Base-by-base conservation (phyloP, 1,140 invertebrate species). In the Heliconius eleuchia region DNA sequence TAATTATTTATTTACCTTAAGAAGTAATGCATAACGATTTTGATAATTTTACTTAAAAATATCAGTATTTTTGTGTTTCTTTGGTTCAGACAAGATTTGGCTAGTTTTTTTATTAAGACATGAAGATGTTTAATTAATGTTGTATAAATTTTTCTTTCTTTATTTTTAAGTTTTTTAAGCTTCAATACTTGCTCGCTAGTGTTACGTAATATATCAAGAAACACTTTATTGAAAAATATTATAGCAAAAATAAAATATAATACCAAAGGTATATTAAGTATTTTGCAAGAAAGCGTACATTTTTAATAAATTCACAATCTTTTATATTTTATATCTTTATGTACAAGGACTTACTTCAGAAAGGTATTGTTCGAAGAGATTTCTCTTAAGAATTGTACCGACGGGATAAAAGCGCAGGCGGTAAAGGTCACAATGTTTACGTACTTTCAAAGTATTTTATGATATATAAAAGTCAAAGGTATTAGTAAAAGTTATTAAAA, bases 291-390 rank as follows among this genome's bases (percentile, higher is more conserved):
- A 30, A 52, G 18, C 27, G 66, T 52, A 77, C 42, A 77, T 71
- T 77, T 77, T 77, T 77, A 66, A 77, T 77, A 77, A 77, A 77
- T 77, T 72, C 71, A 50, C 76, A 23, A 70, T 57, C 76, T 77
- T 77, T 77, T 77, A 55, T 57, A 77, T 77, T 77, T 77, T 52
- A 71, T 72, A 46, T 71, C 50, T 71, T 73, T 79, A 79, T 79
- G 46, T 70, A 39, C 27, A 27, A 73, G 73, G 72, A 74, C 77
- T 79, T 71, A 74, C 74, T 79, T 74, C 72, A 55, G 39, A 73
- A 79, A 79, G 77, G 77, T 52, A 79, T 79, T 79, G 77, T 79
- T 79, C 72, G 73, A 79, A 74, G 39, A 74, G 77, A 79, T 74
- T 79, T 78, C 74, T 74, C 77, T 79, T 74, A 77, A 77, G 72